Conservation (phyloP, 2,888 invertebrate species). For the Dasysyrphus albostriatus region DNA sequence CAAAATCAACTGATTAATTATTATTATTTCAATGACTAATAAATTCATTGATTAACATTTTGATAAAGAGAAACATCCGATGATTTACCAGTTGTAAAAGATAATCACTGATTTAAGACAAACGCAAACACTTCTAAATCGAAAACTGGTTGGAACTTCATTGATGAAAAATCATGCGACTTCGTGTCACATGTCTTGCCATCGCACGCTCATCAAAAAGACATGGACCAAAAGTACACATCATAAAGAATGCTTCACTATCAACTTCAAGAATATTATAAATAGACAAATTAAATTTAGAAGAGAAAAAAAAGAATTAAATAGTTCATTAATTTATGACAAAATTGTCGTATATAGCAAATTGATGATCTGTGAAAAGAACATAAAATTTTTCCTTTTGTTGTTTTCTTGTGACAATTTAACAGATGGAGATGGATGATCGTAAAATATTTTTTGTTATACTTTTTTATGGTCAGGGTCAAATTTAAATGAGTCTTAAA, state of each 20-base stretch:
- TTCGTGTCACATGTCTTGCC: conserved; percentile 5
- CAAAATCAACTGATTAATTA: too few species aligned
- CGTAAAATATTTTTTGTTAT: background rate
- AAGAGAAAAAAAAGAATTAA: conserved; percentile 39
- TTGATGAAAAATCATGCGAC: conserved; percentile 39
- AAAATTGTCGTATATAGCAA: conserved; percentile 14
- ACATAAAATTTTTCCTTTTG: conserved; percentile 18
- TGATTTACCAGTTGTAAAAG: too few species aligned
- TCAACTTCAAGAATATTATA: conserved; percentile 23
- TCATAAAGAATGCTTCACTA: background rate
- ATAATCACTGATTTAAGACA: too few species aligned
- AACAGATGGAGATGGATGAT: conserved; percentile 24
- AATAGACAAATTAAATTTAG: conserved; percentile 52
- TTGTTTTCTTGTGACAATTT: conserved; percentile 12
- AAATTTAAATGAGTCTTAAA: conserved; percentile 28
- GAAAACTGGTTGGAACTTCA: conserved; percentile 37
- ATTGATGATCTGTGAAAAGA: conserved; percentile 64
- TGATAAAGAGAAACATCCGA: too few species aligned
- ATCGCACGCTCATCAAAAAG: background rate
- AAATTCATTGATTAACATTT: too few species aligned
- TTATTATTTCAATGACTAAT: too few species aligned
- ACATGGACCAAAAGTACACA: background rate
- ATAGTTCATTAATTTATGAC: conserved; percentile 67
- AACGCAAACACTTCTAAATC: too few species aligned
- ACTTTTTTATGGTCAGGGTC: conserved; percentile 23